A percentile compares a stretch with the other conserved stretches of the same genome.
These are phyloP conservation scores for Dysmachus trigonus DNA, from an alignment of 2,888 invertebrate genomes.

Conservation along the genomic window DNA sequence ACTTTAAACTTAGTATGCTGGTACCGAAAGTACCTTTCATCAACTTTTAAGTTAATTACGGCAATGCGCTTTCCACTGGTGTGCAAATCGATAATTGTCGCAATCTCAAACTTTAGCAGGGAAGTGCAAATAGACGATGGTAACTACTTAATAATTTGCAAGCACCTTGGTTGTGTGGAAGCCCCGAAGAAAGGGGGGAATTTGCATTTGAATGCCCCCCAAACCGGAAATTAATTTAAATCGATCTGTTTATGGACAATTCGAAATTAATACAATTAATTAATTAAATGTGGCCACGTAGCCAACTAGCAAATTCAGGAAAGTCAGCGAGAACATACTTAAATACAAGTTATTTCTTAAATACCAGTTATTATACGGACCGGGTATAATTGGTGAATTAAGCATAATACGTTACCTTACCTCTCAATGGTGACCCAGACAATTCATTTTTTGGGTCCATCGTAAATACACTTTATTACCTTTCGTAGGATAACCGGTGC, in stretches of 20 bases:
- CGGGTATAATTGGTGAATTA: too few relatives aligned
- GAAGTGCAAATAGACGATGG: not conserved
- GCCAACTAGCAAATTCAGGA: not conserved
- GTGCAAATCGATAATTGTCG: not conserved
- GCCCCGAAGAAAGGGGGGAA: not conserved
- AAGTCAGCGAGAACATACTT: too few relatives aligned
- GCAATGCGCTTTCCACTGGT: not conserved
- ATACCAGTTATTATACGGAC: too few relatives aligned
- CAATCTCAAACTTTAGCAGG: not conserved
- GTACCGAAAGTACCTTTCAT: not conserved
- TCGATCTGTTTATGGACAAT: not conserved
- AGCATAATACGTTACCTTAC: too few relatives aligned
- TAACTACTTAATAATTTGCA: not conserved
- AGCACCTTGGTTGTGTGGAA: not conserved
- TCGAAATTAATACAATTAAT: not conserved
- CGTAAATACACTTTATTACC: too few relatives aligned
- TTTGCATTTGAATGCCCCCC: not conserved
- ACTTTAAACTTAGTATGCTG: not conserved
- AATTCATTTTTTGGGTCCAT: too few relatives aligned
- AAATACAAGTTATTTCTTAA: too few relatives aligned
- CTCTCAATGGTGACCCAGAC: too few relatives aligned
- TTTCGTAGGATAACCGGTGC: too few relatives aligned
- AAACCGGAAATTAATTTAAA: not conserved
- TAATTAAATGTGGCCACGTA: not conserved
- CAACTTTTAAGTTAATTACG: not conserved